phyloP scores from a whole-genome alignment of 2,888 invertebrate species.

The Bruchidius siliquastri region DNA sequence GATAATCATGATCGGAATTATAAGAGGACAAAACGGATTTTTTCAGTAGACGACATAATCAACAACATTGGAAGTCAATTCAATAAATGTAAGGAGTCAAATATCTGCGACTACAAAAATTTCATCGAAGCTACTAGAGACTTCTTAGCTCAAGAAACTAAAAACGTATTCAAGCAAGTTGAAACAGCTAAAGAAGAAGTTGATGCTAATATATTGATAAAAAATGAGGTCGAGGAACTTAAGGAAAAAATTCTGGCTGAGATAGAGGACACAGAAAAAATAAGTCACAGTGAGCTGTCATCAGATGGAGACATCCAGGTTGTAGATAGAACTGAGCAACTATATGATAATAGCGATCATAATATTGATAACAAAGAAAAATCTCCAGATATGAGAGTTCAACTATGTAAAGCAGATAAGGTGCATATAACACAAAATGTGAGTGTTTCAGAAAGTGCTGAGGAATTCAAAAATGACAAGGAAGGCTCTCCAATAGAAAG shows the following conservation, averaged over 20 bases:
- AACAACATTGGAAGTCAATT: constrained; percentile 27
- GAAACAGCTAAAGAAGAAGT: not conserved
- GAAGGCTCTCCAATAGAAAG: not conserved
- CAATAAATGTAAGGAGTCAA: constrained; percentile 1
- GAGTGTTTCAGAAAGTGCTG: not conserved
- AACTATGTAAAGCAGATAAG: not conserved
- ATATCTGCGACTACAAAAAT: not conserved
- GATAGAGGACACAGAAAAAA: not conserved
- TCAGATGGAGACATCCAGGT: not conserved
- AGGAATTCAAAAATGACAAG: not conserved
- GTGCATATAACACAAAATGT: not conserved
- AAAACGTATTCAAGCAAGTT: not conserved
- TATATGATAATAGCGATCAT: not conserved
- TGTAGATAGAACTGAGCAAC: not conserved
- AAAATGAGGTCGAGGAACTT: constrained; percentile 4
- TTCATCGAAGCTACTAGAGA: constrained; percentile 3
- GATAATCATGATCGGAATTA: not conserved
- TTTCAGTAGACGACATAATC: constrained; percentile 40
- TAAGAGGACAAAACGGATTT: constrained; percentile 29
- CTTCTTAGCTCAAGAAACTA: not conserved
- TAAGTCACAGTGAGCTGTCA: not conserved
- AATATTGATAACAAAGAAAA: not conserved
- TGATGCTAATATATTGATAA: not conserved
- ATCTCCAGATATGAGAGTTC: not conserved
- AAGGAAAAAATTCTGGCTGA: not conserved